A percentile compares a stretch with the other conserved stretches of the same genome.
phyloP scores from a whole-genome alignment of 2,888 invertebrate genomes.

The Monopis laevigella region DNA sequence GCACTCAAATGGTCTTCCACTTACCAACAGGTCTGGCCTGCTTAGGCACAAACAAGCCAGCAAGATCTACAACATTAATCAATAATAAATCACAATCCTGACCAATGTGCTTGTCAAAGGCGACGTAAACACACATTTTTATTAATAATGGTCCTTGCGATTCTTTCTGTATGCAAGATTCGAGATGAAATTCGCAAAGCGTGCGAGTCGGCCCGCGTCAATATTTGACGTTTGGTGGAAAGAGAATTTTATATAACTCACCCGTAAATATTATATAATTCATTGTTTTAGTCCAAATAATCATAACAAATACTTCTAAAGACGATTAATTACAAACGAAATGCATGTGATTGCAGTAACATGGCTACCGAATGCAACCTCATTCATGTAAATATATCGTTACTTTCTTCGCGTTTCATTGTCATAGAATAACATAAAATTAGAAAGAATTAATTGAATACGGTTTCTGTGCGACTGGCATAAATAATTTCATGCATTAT shows the following conservation, averaged over 20 bases:
- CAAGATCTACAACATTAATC: constrained; percentile 76
- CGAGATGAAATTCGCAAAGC: constrained; percentile 55
- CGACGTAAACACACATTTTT: constrained; percentile 43
- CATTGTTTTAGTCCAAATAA: constrained; percentile 39
- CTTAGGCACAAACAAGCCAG: constrained; percentile 79
- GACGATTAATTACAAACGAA: constrained; percentile 40
- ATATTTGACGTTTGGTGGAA: not conserved
- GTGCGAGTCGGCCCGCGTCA: constrained; percentile 21
- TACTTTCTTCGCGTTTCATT: not conserved
- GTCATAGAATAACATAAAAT: constrained; percentile 29
- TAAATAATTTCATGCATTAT: constrained; percentile 63
- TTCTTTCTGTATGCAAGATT: constrained; percentile 53
- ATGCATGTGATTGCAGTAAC: constrained; percentile 63
- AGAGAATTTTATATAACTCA: constrained; percentile 7
- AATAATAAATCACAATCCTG: constrained; percentile 53
- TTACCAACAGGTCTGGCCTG: constrained; percentile 79
- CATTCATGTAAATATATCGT: not conserved
- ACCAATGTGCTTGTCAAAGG: constrained; percentile 56
- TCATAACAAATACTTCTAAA: constrained; percentile 40
- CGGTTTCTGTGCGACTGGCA: constrained; percentile 47
- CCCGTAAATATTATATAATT: constrained; percentile 48
- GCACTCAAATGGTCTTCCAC: constrained; percentile 58
- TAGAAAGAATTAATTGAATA: constrained; percentile 51
- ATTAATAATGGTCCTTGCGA: constrained; percentile 63
- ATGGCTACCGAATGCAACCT: constrained; percentile 37